Conservation (phyloP, 2,888 invertebrate genomes). For the Mythimna lalbum region DNA sequence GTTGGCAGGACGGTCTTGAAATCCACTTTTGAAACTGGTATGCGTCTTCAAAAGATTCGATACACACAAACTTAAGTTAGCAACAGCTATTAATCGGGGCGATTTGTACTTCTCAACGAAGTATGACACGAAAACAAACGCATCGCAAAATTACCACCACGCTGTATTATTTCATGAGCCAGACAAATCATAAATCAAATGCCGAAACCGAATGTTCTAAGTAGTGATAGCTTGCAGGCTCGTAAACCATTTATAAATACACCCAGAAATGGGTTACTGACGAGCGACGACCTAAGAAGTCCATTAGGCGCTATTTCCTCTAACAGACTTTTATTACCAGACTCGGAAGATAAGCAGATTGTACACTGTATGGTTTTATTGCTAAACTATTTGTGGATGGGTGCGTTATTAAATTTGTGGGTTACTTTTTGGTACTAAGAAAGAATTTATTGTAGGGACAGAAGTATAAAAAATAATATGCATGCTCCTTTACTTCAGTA, state of each 20-base stretch:
- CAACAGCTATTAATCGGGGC: background rate
- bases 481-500: no score
- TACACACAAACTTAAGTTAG: no score
- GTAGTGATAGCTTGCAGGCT: slow-evolving; percentile 55
- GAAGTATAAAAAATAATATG: no score
- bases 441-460: no score
- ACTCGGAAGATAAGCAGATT: slow-evolving; percentile 61
- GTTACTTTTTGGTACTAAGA: background rate
- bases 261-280: slow-evolving; percentile 63
- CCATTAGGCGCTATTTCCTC: slow-evolving; percentile 62
- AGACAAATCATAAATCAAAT: slow-evolving; percentile 31
- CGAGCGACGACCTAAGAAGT: slow-evolving; percentile 60
- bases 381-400: slow-evolving; percentile 1
- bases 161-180: slow-evolving; percentile 13
- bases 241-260: slow-evolving; percentile 67
- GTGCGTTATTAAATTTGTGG: background rate
- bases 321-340: slow-evolving; percentile 58
- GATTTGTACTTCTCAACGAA: background rate
- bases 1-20: no score
- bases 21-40: no score
- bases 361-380: slow-evolving; percentile 44
- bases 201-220: slow-evolving; percentile 25
- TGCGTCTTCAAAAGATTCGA: no score
- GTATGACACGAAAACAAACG: background rate
- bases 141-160: background rate